phyloP scores from a whole-genome alignment of 1,140 invertebrate genomes.

The Rhysida immarginata region DNA sequence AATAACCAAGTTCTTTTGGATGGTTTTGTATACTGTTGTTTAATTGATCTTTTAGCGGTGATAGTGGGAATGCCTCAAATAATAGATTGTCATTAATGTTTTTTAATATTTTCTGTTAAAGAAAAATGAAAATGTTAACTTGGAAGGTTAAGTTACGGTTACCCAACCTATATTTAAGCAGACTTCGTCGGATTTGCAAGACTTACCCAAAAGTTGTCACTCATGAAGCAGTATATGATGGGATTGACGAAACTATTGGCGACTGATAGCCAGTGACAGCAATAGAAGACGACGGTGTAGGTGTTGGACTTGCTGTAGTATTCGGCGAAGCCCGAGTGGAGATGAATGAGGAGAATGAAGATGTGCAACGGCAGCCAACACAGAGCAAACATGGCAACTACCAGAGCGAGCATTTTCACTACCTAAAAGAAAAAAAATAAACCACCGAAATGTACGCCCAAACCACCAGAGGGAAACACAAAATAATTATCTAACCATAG shows the following conservation, averaged over 20 bases:
- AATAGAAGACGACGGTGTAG: conserved; percentile 31
- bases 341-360: conserved; percentile 26
- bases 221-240: conserved; percentile 75
- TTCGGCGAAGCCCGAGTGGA: conserved; percentile 16
- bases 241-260: conserved; percentile 74
- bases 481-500: too few relatives aligned
- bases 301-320: conserved; percentile 19
- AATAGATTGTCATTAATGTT: too few relatives aligned
- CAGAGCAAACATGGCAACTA: conserved; percentile 37
- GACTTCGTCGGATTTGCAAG: too few relatives aligned
- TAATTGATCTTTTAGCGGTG: too few relatives aligned
- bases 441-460: background rate
- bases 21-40: too few relatives aligned
- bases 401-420: conserved; percentile 39
- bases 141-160: too few relatives aligned
- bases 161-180: too few relatives aligned
- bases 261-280: conserved; percentile 39
- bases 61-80: too few relatives aligned
- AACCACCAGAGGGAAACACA: background rate
- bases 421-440: conserved; percentile 28
- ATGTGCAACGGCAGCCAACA: conserved; percentile 39
- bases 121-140: too few relatives aligned
- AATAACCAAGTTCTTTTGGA: too few relatives aligned
- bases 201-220: conserved; percentile 62
- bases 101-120: too few relatives aligned